phyloP scores from a whole-genome alignment of 2,113 vertebrate genomes.

The Hippocampus guttulatus region DNA sequence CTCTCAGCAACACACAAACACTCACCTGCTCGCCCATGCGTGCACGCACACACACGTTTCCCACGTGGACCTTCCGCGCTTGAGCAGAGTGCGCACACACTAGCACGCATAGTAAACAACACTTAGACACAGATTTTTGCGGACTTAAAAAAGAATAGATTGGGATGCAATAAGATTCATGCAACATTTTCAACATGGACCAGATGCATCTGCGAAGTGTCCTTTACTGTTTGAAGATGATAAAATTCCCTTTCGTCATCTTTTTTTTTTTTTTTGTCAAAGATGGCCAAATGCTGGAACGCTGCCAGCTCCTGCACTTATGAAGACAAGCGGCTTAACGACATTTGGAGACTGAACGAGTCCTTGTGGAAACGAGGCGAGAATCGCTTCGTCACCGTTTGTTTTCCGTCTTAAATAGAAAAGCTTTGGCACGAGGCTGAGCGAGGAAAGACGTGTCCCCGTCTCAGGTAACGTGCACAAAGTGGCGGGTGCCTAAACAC shows the following conservation, averaged over 20 bases:
- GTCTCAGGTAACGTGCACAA: not conserved
- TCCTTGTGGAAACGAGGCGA: not conserved
- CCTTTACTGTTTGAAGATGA: not conserved
- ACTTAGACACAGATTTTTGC: too few species aligned
- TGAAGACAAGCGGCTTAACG: conserved; percentile 7
- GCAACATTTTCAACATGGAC: not conserved
- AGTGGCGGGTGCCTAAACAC: not conserved
- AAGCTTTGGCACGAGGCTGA: not conserved
- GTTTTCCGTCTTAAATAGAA: not conserved
- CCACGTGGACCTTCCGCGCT: too few species aligned
- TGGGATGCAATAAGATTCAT: too few species aligned
- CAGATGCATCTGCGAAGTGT: not conserved
- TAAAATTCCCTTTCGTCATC: conserved; percentile 5
- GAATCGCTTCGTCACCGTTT: conserved; percentile 2
- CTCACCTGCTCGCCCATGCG: too few species aligned
- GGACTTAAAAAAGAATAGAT: too few species aligned
- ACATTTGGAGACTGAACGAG: not conserved
- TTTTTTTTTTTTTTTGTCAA: not conserved
- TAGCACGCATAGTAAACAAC: too few species aligned
- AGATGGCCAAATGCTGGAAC: conserved; percentile 4
- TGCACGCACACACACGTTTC: too few species aligned
- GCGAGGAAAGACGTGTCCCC: not conserved
- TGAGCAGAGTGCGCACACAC: too few species aligned
- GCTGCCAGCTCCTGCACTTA: conserved; percentile 6
- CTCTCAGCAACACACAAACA: too few species aligned